A percentile compares a stretch with the other conserved stretches of the same genome.
These are phyloP conservation scores for Ephydatia muelleri DNA, from an alignment of 37 sponge, comb jelly and placozoan species.

Conservation along the genomic window DNA sequence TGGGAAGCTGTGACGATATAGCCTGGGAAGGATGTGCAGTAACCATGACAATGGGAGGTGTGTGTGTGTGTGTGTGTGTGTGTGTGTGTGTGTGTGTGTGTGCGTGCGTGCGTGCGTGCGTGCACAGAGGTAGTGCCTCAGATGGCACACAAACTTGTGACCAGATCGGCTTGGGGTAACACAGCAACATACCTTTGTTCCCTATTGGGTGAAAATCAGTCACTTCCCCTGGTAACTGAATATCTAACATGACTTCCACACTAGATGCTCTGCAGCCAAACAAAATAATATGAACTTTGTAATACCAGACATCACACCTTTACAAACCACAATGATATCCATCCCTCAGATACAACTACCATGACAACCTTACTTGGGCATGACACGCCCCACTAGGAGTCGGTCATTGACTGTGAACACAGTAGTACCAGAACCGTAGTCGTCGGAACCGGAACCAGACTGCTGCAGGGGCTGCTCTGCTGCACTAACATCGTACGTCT, in stretches of 20 bases:
- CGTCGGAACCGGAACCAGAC: neutral
- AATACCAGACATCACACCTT: neutral
- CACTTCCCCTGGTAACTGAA: constrained; percentile 27
- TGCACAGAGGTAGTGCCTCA: too few species aligned
- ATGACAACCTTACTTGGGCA: neutral
- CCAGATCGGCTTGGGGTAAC: too few species aligned
- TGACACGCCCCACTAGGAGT: constrained; percentile 8
- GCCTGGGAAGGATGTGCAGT: constrained; percentile 2
- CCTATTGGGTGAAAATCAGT: constrained; percentile 20
- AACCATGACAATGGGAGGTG: too few species aligned
- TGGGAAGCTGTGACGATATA: constrained; percentile 29
- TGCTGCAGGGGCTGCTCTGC: neutral
- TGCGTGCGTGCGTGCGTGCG: too few species aligned
- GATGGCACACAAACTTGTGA: too few species aligned
- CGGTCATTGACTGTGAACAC: constrained; percentile 21
- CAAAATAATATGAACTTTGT: neutral
- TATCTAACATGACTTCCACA: constrained; percentile 13
- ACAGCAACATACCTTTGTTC: constrained; percentile 2
- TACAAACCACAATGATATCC: too few species aligned
- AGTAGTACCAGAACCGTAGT: constrained; percentile 22
- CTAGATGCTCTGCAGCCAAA: neutral
- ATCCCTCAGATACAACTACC: neutral
- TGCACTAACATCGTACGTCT: neutral
- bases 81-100: too few species aligned
- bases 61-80: too few species aligned